Conservation (phyloP, 2,888 invertebrate genomes). For the Maniola hyperantus region DNA sequence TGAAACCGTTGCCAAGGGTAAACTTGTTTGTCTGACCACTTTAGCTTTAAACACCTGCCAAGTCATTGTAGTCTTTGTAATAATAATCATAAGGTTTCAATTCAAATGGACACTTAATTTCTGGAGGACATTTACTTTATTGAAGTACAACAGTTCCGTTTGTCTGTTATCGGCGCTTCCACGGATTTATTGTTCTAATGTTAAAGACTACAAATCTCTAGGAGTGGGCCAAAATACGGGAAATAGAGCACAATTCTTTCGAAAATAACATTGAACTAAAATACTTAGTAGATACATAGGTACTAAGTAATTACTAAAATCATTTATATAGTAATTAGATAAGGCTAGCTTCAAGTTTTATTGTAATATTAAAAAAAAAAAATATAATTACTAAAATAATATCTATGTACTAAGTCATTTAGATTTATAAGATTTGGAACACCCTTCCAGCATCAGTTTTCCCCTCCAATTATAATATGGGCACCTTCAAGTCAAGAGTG, state of each 20-base stretch:
- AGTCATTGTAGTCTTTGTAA: not conserved
- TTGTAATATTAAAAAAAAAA: no score
- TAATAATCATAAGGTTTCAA: slow-evolving; percentile 13
- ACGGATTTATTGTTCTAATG: slow-evolving; percentile 38
- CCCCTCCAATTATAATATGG: no score
- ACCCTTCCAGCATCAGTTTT: no score
- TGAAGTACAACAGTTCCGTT: slow-evolving; percentile 36
- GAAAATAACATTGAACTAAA: not conserved
- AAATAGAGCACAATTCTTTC: slow-evolving; percentile 9
- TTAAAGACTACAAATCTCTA: slow-evolving; percentile 33
- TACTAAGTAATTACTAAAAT: no score
- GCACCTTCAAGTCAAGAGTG: no score
- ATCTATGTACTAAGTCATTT: no score
- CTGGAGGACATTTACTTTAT: slow-evolving; percentile 28
- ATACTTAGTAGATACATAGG: no score
- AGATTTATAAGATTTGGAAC: no score
- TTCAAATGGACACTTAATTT: slow-evolving; percentile 13
- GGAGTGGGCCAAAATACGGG: slow-evolving; percentile 31
- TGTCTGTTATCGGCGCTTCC: slow-evolving; percentile 38
- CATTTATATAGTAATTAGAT: no score
- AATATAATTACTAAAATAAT: no score
- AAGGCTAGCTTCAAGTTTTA: no score
- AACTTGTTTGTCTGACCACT: slow-evolving; percentile 2
- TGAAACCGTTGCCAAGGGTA: slow-evolving; percentile 1
- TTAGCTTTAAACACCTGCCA: no score